Evolutionary conservation across 1,140 invertebrate genomes (phyloP), one percentile per base, ranked within the genome.

Genomic region (Apolygus lucorum): DNA sequence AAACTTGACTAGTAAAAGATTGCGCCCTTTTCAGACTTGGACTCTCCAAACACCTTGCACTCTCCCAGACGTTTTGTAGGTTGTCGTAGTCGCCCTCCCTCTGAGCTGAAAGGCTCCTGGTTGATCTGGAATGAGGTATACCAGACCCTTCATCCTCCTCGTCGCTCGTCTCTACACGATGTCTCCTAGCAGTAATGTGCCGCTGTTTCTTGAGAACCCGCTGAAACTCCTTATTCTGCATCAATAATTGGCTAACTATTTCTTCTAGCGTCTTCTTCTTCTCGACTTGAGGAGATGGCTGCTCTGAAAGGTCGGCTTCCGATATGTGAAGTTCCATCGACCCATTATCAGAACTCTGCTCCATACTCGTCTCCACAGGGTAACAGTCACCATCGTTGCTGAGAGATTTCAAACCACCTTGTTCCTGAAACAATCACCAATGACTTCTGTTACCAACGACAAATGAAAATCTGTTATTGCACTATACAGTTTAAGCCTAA

Each of bases 181-280:
- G 79, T 69, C 85, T 81, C 72, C 85, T 82, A 63, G 85, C 78
- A 63, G 83, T 79, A 76, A 84, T 74, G 78, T 86, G 77, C 79
- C 83, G 79, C 75, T 87, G 88, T 75, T 86, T 88, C 67, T 87
- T 89, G 14, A 91, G 78, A 24, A 91, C 82, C 69, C 88, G 86
- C 72, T 92, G 89, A 70, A 93, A 91, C 73, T 92, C 90, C 73
- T 89, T 84, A 75, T 90, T 92, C 75, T 92, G 88, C 84, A 91
- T 88, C 1, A 93, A 80, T 22, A 93, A 81, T 76, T 92, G 89
- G 17, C 89, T 86, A 25, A 93, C 90, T 28, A 94, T 92, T 75
- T 90, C 85, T 74, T 90, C 89, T 29, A 91, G 79, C 0, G 85
- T 88, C 78, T 85, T 82, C 70, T 75, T 76, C 63, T 76, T 76